Evolutionary conservation across 2,888 invertebrate species (phyloP).

Genomic region (Lasioglossum vierecki): DNA sequence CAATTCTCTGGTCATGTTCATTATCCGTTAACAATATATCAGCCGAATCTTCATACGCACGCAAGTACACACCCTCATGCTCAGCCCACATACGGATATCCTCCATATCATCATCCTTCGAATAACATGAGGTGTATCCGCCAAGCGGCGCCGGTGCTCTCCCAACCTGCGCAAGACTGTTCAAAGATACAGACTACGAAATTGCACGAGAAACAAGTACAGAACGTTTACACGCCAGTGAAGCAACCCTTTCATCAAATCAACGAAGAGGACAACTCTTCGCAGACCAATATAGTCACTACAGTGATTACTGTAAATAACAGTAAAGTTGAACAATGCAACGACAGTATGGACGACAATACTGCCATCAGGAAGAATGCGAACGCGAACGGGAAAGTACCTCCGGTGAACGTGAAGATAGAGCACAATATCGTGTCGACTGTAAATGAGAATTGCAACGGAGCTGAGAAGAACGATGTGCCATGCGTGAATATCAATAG

Average conservation of each 20-base stretch:
- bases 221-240: conserved; percentile 66
- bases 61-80: conserved; percentile 72
- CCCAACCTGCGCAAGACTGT: conserved; percentile 78
- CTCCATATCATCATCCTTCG: conserved; percentile 80
- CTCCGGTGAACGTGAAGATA: conserved; percentile 75
- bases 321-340: conserved; percentile 71
- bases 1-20: conserved; percentile 73
- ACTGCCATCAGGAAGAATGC: conserved; percentile 59
- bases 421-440: conserved; percentile 75
- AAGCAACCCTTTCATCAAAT: conserved; percentile 71
- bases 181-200: conserved; percentile 65
- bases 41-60: conserved; percentile 71
- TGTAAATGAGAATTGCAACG: conserved; percentile 72
- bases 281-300: conserved; percentile 74
- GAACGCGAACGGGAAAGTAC: conserved; percentile 60
- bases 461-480: conserved; percentile 72
- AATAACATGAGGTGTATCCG: conserved; percentile 84
- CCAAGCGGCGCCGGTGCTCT: conserved; percentile 81
- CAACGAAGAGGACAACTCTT: conserved; percentile 70
- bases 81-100: conserved; percentile 71
- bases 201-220: conserved; percentile 70
- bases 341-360: conserved; percentile 67
- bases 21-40: conserved; percentile 69
- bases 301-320: conserved; percentile 76
- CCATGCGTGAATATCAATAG: conserved; percentile 76